Evolutionary conservation across 2,113 vertebrate species (phyloP).

Genomic region (Equus quagga): DNA sequence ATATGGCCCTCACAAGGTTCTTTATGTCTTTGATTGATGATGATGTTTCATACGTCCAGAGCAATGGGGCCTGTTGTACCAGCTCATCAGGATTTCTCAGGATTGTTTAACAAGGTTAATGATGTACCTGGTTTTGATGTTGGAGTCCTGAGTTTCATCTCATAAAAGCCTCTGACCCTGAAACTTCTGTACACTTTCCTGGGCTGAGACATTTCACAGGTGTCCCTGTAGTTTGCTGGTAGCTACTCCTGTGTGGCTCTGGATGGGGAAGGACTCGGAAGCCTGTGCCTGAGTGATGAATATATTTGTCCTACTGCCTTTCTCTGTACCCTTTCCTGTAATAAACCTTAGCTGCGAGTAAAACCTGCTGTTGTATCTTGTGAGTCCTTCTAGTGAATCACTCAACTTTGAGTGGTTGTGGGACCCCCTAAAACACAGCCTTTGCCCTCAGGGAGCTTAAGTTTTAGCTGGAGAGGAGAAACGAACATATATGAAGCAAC

Average conservation of each 20-base stretch:
- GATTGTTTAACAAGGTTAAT: background rate
- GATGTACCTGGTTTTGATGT: background rate
- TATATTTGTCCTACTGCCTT: background rate
- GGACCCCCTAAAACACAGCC: background rate
- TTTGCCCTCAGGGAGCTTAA: background rate
- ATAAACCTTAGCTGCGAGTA: slow-evolving; percentile 14
- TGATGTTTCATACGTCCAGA: background rate
- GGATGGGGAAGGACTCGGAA: background rate
- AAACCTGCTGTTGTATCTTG: background rate
- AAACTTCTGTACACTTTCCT: background rate
- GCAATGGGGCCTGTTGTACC: background rate
- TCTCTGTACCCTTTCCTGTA: background rate
- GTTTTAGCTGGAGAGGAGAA: background rate
- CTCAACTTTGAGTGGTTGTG: background rate
- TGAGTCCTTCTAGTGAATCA: slow-evolving; percentile 6
- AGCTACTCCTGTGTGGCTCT: background rate
- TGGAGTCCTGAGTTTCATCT: background rate
- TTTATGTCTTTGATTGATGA: background rate
- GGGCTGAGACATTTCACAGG: background rate
- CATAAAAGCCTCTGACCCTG: background rate
- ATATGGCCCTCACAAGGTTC: background rate
- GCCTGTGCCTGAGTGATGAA: background rate
- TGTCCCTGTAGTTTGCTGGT: background rate
- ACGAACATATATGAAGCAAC: background rate
- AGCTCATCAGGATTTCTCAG: background rate